A percentile compares a stretch with the other conserved stretches of the same genome.
phyloP scores from a whole-genome alignment of 2,888 invertebrate species.

The Apodemia hepburni region DNA sequence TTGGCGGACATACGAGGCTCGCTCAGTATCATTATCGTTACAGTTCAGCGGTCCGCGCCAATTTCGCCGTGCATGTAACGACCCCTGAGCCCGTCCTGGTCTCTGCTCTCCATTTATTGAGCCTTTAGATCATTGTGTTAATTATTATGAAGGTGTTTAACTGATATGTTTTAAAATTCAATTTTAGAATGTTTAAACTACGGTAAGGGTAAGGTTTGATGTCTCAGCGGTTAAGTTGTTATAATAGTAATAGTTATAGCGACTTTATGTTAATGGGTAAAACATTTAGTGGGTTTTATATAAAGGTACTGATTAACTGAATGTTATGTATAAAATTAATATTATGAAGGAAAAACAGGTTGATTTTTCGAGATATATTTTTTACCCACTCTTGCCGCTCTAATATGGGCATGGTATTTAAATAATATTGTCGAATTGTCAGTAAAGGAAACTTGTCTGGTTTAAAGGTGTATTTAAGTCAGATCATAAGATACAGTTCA shows the following conservation, averaged over 20 bases:
- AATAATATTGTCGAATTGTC: too few relatives aligned
- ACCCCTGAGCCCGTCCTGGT: constrained; percentile 54
- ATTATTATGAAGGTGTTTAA: constrained; percentile 10
- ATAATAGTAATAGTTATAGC: too few relatives aligned
- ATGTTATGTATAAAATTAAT: too few relatives aligned
- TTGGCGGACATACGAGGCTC: constrained; percentile 59
- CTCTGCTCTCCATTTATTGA: constrained; percentile 56
- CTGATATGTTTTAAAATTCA: constrained; percentile 8
- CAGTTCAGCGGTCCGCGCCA: constrained; percentile 62
- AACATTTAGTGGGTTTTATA: not conserved
- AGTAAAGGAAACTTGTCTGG: too few relatives aligned
- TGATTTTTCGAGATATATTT: too few relatives aligned
- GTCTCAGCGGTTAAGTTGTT: not conserved
- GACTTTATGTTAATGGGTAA: too few relatives aligned
- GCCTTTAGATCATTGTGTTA: constrained; percentile 35
- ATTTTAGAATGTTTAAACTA: not conserved
- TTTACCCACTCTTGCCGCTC: too few relatives aligned
- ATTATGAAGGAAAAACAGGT: too few relatives aligned
- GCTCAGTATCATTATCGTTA: constrained; percentile 67
- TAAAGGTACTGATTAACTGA: too few relatives aligned
- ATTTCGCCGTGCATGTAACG: constrained; percentile 61
- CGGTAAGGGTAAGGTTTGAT: not conserved
- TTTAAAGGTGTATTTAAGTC: too few relatives aligned
- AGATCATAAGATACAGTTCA: too few relatives aligned
- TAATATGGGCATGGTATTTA: too few relatives aligned